Evolutionary conservation across 1,140 invertebrate genomes (phyloP).

Genomic region (Aphidius ervi): DNA sequence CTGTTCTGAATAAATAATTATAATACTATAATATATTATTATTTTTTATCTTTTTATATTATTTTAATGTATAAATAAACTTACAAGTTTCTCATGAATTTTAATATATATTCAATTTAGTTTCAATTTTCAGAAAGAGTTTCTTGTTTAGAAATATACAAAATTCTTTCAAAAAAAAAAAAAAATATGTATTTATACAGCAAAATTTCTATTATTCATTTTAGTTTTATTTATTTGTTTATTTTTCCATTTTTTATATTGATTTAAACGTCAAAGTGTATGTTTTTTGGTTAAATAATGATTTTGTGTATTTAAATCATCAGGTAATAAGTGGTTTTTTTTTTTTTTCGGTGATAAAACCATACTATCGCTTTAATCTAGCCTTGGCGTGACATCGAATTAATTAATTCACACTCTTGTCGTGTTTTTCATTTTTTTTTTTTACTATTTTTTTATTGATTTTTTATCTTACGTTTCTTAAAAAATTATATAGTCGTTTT

Average conservation of each 20-base stretch:
- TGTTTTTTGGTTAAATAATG: conserved; percentile 8
- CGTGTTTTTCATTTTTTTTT: neutral
- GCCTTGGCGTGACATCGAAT: conserved; percentile 22
- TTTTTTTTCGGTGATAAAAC: conserved; percentile 12
- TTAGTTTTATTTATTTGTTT: neutral
- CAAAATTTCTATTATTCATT: neutral
- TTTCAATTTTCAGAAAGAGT: too few relatives aligned
- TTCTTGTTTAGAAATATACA: too few relatives aligned
- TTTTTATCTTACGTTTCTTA: neutral
- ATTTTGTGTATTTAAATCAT: neutral
- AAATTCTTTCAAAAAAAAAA: neutral
- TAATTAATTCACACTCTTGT: conserved; percentile 17
- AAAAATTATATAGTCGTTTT: too few relatives aligned
- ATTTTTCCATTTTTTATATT: too few relatives aligned
- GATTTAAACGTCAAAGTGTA: too few relatives aligned
- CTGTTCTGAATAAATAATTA: neutral
- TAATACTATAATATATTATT: neutral
- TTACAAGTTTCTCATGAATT: conserved; percentile 4
- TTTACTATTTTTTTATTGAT: neutral
- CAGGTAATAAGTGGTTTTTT: conserved; percentile 9
- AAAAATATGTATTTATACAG: neutral
- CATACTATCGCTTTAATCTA: conserved; percentile 35
- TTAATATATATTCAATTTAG: neutral
- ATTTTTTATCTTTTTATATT: too few relatives aligned
- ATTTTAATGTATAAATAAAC: too few relatives aligned